phyloP scores from a whole-genome alignment of 2,113 vertebrate genomes.

The Platysteira castanea region DNA sequence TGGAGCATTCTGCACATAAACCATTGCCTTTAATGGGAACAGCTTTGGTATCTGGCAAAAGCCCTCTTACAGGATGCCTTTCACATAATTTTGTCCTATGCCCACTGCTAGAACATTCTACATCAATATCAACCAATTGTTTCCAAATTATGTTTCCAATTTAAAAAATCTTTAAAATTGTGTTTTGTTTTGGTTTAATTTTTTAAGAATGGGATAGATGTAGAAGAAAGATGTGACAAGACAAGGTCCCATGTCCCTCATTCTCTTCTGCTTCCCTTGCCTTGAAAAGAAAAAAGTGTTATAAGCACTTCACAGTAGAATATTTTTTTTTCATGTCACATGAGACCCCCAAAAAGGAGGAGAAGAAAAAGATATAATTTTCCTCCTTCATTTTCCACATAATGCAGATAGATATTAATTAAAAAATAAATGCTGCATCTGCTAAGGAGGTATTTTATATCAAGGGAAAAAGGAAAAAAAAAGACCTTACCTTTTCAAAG shows the following conservation, averaged over 20 bases:
- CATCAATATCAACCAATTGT: background rate
- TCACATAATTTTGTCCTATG: background rate
- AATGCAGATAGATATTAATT: background rate
- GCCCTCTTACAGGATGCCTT: background rate
- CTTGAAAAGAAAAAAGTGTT: background rate
- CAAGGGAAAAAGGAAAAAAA: background rate
- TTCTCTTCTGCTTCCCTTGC: background rate
- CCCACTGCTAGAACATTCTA: background rate
- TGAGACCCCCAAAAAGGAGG: background rate
- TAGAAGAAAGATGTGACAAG: background rate
- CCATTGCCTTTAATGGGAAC: rapidly evolving
- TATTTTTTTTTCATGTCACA: background rate
- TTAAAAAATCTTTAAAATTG: no score
- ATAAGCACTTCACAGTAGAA: background rate
- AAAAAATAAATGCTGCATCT: background rate
- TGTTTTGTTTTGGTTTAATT: background rate
- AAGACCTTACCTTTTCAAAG: background rate
- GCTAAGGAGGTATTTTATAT: background rate
- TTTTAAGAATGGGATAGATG: background rate
- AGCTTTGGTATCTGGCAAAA: background rate
- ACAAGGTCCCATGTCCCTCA: background rate
- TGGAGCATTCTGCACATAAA: rapidly evolving
- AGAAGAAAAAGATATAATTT: background rate
- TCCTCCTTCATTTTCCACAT: background rate
- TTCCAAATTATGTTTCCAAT: background rate